phyloP scores from a whole-genome alignment of 2,888 invertebrate species.

The Hofmannophila pseudospretella region DNA sequence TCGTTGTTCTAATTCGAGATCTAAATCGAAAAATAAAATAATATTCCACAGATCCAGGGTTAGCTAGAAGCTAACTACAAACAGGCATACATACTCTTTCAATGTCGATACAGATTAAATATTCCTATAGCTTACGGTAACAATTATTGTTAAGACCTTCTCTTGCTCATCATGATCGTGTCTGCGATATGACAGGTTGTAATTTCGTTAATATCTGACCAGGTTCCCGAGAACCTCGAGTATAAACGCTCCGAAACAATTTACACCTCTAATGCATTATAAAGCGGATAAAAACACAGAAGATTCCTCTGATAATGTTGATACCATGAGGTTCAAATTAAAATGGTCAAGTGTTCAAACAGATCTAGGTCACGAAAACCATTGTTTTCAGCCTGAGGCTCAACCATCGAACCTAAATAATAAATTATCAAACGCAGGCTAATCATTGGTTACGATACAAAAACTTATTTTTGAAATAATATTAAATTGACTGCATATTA shows the following conservation, averaged over 20 bases:
- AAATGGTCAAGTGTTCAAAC: constrained; percentile 49
- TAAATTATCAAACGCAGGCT: constrained; percentile 66
- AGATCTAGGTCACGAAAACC: constrained; percentile 73
- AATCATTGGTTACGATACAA: constrained; percentile 55
- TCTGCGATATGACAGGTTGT: constrained; percentile 70
- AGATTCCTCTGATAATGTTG: background rate
- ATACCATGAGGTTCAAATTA: constrained; percentile 17
- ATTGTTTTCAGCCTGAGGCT: constrained; percentile 61
- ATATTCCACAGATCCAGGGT: no score
- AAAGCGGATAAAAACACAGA: background rate
- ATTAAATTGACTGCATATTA: constrained; percentile 43
- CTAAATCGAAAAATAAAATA: no score
- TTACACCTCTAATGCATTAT: constrained; percentile 8
- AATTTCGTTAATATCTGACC: constrained; percentile 54
- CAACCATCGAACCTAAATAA: constrained; percentile 63
- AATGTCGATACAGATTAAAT: no score
- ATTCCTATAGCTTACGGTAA: constrained; percentile 28
- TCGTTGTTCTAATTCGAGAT: no score
- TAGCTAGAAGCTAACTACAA: no score
- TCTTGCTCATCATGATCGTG: constrained; percentile 57
- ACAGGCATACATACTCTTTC: no score
- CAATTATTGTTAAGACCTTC: constrained; percentile 60
- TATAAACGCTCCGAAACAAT: constrained; percentile 15
- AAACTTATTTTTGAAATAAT: constrained; percentile 45
- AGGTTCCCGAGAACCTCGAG: constrained; percentile 27